Percentiles rank a stretch among this genome's conserved stretches.
Evolutionary conservation across 2,113 vertebrate species (phyloP).

Genomic region (Vulpes vulpes): DNA sequence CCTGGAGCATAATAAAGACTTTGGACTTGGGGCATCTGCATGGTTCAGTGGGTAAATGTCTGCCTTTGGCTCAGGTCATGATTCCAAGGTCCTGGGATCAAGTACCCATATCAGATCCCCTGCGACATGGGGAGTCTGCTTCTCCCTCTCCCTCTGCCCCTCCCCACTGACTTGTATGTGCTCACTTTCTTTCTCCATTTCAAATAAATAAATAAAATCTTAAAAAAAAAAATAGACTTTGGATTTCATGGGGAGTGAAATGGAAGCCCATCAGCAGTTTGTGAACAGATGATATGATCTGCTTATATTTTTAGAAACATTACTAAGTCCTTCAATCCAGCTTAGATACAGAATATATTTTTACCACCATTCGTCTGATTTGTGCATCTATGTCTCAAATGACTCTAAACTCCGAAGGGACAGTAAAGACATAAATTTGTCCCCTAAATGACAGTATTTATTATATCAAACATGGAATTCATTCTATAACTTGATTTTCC

Average conservation of each 20-base stretch:
- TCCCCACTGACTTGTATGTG: too few relatives aligned
- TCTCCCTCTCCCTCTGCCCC: too few relatives aligned
- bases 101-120: too few relatives aligned
- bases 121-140: too few relatives aligned
- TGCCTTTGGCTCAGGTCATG: too few relatives aligned
- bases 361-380: slow-evolving; percentile 26
- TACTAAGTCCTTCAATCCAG: slow-evolving; percentile 21
- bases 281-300: not conserved
- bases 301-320: slow-evolving; percentile 36
- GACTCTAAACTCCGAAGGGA: not conserved
- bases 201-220: too few relatives aligned
- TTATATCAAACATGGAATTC: not conserved
- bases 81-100: too few relatives aligned
- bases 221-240: not conserved
- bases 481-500: not conserved
- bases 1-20: not conserved
- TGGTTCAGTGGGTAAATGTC: too few relatives aligned
- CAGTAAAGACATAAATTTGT: not conserved
- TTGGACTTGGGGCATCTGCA: too few relatives aligned
- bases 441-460: not conserved
- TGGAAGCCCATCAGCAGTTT: not conserved
- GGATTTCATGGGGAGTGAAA: not conserved
- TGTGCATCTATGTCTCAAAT: not conserved
- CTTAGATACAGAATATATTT: slow-evolving; percentile 57
- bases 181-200: too few relatives aligned